Evolutionary conservation across 2,113 vertebrate species (phyloP).

Genomic region (Oenanthe oenanthe): DNA sequence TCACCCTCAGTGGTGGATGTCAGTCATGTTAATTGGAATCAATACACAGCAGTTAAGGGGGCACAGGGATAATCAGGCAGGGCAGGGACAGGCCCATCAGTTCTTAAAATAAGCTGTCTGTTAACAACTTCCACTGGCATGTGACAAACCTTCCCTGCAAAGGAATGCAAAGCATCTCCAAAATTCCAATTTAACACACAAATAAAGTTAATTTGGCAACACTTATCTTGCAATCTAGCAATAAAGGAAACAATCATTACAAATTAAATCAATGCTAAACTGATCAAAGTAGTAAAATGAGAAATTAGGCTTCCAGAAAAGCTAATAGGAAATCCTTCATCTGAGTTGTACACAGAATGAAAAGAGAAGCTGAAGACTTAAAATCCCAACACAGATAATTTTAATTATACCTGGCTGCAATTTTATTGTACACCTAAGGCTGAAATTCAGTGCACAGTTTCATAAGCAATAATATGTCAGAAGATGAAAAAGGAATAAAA

Average conservation of each 20-base stretch:
- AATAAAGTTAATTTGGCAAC: constrained; percentile 42
- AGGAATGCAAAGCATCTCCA: constrained; percentile 54
- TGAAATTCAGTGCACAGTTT: neutral
- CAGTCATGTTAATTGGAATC: constrained; percentile 78
- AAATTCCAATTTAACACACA: constrained; percentile 38
- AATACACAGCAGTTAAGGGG: constrained; percentile 72
- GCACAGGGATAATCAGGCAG: constrained; percentile 68
- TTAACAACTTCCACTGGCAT: constrained; percentile 32
- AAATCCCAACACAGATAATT: neutral
- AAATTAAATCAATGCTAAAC: constrained; percentile 16
- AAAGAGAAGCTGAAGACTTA: neutral
- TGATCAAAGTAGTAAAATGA: constrained; percentile 19
- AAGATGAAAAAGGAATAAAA: neutral
- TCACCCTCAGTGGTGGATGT: constrained; percentile 69
- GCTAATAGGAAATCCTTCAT: neutral
- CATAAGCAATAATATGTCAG: neutral
- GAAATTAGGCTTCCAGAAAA: constrained; percentile 1
- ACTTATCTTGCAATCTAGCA: constrained; percentile 7
- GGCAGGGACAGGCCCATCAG: constrained; percentile 51
- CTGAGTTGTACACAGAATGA: neutral
- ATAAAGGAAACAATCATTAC: neutral
- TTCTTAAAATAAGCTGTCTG: constrained; percentile 45
- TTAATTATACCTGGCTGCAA: neutral
- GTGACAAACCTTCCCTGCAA: constrained; percentile 4
- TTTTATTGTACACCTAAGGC: neutral